These are phyloP conservation scores for Dicyrtomina minuta DNA, from an alignment of 2,888 invertebrate species.

Conservation along the genomic window DNA sequence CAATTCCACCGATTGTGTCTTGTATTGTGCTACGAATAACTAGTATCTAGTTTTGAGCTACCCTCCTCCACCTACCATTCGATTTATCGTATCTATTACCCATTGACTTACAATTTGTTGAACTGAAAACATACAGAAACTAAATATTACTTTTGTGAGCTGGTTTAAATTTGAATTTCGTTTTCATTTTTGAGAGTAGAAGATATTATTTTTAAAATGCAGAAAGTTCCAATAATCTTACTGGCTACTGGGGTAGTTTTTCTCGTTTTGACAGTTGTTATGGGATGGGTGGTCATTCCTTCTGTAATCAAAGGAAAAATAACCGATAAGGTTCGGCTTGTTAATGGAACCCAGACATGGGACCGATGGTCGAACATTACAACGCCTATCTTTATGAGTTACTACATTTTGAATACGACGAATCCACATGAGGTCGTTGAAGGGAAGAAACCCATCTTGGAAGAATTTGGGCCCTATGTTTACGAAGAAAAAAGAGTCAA, in stretches of 20 bases:
- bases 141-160: too few relatives aligned
- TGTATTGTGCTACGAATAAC: too few relatives aligned
- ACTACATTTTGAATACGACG: conserved; percentile 49
- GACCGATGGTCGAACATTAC: conserved; percentile 48
- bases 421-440: conserved; percentile 44
- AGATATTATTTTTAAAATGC: conserved; percentile 9
- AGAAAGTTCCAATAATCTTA: conserved; percentile 28
- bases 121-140: not conserved
- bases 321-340: conserved; percentile 24
- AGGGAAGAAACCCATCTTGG: conserved; percentile 34
- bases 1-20: too few relatives aligned
- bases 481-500: conserved; percentile 45
- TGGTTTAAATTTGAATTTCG: not conserved
- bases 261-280: conserved; percentile 12
- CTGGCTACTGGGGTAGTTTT: conserved; percentile 20
- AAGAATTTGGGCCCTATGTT: conserved; percentile 45
- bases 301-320: conserved; percentile 30
- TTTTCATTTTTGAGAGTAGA: not conserved
- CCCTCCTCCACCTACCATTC: not conserved
- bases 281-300: conserved; percentile 29
- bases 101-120: not conserved
- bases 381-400: conserved; percentile 45
- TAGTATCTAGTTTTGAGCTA: not conserved
- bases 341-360: conserved; percentile 46
- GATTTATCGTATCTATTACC: not conserved